phyloP scores from a whole-genome alignment of 2,113 vertebrate genomes.

The Lipophrys pholis region DNA sequence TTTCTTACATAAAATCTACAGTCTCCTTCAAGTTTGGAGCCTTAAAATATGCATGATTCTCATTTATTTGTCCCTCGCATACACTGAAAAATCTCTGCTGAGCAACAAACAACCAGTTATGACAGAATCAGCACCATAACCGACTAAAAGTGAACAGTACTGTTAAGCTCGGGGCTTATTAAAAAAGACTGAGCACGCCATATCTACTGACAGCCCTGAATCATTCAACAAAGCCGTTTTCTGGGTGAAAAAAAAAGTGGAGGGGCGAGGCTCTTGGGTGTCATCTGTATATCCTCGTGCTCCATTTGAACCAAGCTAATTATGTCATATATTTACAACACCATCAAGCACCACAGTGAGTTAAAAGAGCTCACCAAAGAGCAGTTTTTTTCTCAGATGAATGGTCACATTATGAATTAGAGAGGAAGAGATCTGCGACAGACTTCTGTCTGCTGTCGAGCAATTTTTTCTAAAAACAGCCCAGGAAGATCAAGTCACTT shows the following conservation, averaged over 20 bases:
- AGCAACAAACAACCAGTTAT: conserved; percentile 43
- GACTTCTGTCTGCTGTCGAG: neutral
- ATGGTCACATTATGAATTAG: neutral
- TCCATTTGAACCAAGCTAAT: conserved; percentile 37
- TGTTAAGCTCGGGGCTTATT: conserved; percentile 57
- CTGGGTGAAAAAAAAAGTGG: conserved; percentile 31
- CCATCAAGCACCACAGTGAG: neutral
- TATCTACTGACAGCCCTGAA: conserved; percentile 31
- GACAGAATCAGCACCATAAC: conserved; percentile 53
- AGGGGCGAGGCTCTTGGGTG: conserved; percentile 23
- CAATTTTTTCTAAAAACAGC: neutral
- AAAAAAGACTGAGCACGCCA: conserved; percentile 54
- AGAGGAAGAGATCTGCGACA: neutral
- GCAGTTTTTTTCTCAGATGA: neutral
- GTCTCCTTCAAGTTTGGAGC: conserved; percentile 19
- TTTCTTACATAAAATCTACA: neutral
- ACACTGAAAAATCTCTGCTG: conserved; percentile 40
- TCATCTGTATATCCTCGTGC: conserved; percentile 27
- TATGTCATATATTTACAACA: conserved; percentile 32
- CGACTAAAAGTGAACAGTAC: conserved; percentile 19
- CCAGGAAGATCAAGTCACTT: neutral
- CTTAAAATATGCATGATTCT: conserved; percentile 50
- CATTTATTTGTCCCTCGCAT: conserved; percentile 30
- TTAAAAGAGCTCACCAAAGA: conserved; percentile 4
- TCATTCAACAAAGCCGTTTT: conserved; percentile 25